Conservation (phyloP, 2,113 vertebrate species). For the Gobio gobio region DNA sequence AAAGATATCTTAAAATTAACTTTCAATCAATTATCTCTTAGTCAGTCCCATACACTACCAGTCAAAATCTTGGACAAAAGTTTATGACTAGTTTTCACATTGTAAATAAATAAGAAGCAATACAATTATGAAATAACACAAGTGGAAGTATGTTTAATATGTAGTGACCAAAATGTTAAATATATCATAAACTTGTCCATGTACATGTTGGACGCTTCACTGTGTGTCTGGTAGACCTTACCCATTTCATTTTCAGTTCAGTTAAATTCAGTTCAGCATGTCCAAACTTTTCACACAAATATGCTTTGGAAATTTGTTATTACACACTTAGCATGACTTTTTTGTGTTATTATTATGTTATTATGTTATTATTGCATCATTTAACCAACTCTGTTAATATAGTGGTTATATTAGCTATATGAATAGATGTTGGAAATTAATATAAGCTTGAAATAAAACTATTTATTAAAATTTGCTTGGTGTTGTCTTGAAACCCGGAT, state of each 20-base stretch:
- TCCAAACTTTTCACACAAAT: neutral
- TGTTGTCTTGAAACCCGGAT: neutral
- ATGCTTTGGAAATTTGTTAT: neutral
- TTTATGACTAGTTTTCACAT: neutral
- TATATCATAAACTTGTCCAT: neutral
- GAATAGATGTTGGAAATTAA: neutral
- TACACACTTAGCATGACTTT: neutral
- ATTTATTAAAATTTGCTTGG: neutral
- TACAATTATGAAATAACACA: neutral
- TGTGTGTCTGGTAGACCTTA: neutral
- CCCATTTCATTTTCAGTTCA: neutral
- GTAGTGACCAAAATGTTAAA: conserved; percentile 3
- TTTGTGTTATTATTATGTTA: neutral
- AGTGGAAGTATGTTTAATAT: neutral
- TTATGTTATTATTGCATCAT: neutral
- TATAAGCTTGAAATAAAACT: conserved; percentile 5
- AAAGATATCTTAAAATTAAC: neutral
- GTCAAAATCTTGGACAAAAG: neutral
- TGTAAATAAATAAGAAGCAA: neutral
- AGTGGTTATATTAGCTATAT: neutral
- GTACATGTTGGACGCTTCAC: neutral
- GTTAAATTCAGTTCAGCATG: neutral
- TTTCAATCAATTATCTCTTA: neutral
- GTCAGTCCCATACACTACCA: neutral
- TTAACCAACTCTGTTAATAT: neutral